These are phyloP conservation scores for Axinella damicornis DNA, from an alignment of 37 sponge, comb jelly and placozoan genomes.

Conservation along the genomic window DNA sequence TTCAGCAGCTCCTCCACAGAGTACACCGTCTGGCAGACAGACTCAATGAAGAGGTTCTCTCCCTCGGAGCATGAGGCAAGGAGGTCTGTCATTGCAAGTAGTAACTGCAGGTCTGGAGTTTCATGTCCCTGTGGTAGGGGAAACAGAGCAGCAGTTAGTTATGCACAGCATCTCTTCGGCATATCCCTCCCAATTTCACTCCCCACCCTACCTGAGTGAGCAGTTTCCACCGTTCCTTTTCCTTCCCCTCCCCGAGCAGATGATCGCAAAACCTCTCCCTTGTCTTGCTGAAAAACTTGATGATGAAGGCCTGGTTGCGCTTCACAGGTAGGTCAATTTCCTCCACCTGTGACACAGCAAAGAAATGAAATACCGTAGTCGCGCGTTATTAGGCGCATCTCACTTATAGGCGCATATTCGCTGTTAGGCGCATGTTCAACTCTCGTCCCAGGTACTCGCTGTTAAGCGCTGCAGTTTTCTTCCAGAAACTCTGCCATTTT, in stretches of 20 bases:
- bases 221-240: constrained; percentile 3
- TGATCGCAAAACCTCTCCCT: constrained; percentile 62
- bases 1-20: constrained; percentile 17
- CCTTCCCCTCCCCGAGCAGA: constrained; percentile 41
- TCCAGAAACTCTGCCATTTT: too few species aligned
- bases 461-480: too few species aligned
- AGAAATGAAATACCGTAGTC: too few species aligned
- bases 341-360: constrained; percentile 57
- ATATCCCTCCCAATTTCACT: too few species aligned
- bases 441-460: too few species aligned
- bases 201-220: constrained; percentile 5
- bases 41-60: constrained; percentile 76
- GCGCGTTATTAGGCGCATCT: too few species aligned
- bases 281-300: constrained; percentile 59
- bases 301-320: constrained; percentile 67
- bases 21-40: constrained; percentile 78
- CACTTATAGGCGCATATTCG: too few species aligned
- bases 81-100: constrained; percentile 66
- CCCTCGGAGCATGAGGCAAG: constrained; percentile 85
- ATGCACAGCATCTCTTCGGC: too few species aligned
- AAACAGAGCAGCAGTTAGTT: too few species aligned
- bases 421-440: too few species aligned
- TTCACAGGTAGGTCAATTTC: constrained; percentile 73
- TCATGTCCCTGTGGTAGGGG: neutral
- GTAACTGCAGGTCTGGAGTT: constrained; percentile 31